Evolutionary conservation across 2,888 invertebrate species (phyloP).

Genomic region (Blera fallax): DNA sequence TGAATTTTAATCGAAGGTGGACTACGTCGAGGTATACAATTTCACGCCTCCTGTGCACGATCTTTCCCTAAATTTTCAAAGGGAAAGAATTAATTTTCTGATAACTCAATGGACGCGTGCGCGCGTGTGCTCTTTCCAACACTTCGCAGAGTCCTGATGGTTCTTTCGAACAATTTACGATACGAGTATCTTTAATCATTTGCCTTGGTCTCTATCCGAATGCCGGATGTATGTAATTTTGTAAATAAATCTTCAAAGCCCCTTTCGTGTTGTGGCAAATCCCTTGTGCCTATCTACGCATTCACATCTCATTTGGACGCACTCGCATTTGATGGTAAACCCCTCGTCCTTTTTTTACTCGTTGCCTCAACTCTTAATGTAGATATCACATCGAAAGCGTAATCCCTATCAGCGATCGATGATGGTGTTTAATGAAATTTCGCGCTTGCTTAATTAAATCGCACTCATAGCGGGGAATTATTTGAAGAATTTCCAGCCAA

Average conservation of each 20-base stretch:
- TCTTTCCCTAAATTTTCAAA: constrained; percentile 42
- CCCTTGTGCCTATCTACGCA: constrained; percentile 31
- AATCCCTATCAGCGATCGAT: constrained; percentile 51
- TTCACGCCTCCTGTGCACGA: constrained; percentile 62
- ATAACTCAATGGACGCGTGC: constrained; percentile 36
- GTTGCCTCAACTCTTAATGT: constrained; percentile 41
- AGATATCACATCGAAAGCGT: constrained; percentile 57
- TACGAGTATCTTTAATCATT: constrained; percentile 50
- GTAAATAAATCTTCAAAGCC: constrained; percentile 52
- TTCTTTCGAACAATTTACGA: constrained; percentile 44
- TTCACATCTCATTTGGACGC: constrained; percentile 48
- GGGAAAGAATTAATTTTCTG: constrained; percentile 31
- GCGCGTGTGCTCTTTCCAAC: constrained; percentile 6
- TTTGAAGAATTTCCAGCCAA: constrained; percentile 42
- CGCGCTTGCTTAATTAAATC: constrained; percentile 66
- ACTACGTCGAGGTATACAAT: constrained; percentile 19
- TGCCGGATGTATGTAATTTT: constrained; percentile 55
- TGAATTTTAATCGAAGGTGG: constrained; percentile 67
- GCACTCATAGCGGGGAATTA: constrained; percentile 17
- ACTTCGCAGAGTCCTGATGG: constrained; percentile 14
- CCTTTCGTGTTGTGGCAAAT: constrained; percentile 29
- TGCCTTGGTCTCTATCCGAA: background rate
- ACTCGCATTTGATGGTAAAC: background rate
- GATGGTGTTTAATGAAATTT: constrained; percentile 65
- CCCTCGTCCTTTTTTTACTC: background rate